Base-by-base conservation (phyloP, 2,113 vertebrate species). In the Bubo blakistoni region DNA sequence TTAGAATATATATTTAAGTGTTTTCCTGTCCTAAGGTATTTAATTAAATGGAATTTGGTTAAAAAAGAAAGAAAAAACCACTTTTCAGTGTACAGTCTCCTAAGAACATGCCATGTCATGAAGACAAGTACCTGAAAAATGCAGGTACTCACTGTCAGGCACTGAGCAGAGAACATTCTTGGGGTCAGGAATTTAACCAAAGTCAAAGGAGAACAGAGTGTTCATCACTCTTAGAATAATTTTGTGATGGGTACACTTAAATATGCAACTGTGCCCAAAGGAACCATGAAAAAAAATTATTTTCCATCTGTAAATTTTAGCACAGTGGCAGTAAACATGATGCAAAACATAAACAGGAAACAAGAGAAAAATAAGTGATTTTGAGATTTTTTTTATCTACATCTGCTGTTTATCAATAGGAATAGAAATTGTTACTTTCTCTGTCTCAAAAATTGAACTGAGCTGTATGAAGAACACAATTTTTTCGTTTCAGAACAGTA, bases 201-300 rank as follows among this genome's bases (percentile, higher is more conserved):
- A 78, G 10, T 21, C 30, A 85, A 92, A 91, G 21, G 8, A 90
- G 17, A 55, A 63, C 14, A 86, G 0, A 57, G 11, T 11, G 16
- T 44, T 46, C 49, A 32, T 29, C 20, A 82, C 44, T 30, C 17
- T 51, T 32, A 40, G 20, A 82, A 80, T 29, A 5, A 21, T 20
- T 86, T 66, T 32, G 15, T 54, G 29, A 84, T 46, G 13, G 9
- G 13, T 29, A 67, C 5, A 20, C 17, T 81, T 63, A 78, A 70
- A 74, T 54, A 61, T 34, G 38, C 0, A 0, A 30, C 30, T 76
- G 27, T 2, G 6, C 10, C 10, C 13, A 93, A 82, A 16, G 15
- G 25, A 86, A 74, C 3, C 2, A 7, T 0, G 1, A 87, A 38
- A 85, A 74, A 74, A 79, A 79, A 30, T 13, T 6, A 47, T 87